phyloP scores from a whole-genome alignment of 35 echinoderm and acorn worm genomes.

The Lytechinus variegatus region DNA sequence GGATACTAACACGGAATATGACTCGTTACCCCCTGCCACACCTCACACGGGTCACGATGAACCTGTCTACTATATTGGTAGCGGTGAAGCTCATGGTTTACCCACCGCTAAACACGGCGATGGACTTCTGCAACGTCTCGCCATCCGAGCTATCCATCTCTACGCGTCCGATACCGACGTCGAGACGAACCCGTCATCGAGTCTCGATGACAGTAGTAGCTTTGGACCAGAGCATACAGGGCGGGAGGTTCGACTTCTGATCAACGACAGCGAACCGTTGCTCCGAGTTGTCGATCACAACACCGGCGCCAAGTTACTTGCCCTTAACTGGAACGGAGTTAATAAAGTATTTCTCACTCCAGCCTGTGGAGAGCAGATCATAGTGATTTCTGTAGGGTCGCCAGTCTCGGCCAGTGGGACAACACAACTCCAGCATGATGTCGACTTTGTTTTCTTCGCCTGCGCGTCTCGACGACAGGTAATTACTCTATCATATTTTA shows the following conservation, averaged over 20 bases:
- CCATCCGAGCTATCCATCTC: constrained; percentile 38
- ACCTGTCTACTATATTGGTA: constrained; percentile 44
- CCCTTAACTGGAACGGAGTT: constrained; percentile 29
- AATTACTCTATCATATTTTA: neutral
- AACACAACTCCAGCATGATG: constrained; percentile 38
- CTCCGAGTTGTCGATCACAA: constrained; percentile 26
- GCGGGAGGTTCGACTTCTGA: constrained; percentile 43
- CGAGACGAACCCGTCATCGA: constrained; percentile 42
- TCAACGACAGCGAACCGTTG: constrained; percentile 49
- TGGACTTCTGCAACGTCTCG: constrained; percentile 28
- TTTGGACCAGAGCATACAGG: constrained; percentile 45
- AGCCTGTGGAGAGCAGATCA: constrained; percentile 46
- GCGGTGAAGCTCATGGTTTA: constrained; percentile 37
- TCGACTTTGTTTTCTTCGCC: constrained; percentile 50
- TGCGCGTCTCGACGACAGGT: constrained; percentile 46
- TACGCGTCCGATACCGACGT: constrained; percentile 48
- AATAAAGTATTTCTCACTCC: constrained; percentile 43
- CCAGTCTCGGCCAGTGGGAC: constrained; percentile 29
- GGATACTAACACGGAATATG: constrained; percentile 55
- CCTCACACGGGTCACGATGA: constrained; percentile 32
- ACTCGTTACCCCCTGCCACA: constrained; percentile 9
- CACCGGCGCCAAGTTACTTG: constrained; percentile 30
- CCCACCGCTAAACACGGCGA: constrained; percentile 46
- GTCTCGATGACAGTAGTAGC: constrained; percentile 32
- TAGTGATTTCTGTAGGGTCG: constrained; percentile 45